Percentiles rank a stretch among this genome's conserved stretches.
Evolutionary conservation across 2,888 invertebrate species (phyloP).

Genomic region (Tillus elongatus): DNA sequence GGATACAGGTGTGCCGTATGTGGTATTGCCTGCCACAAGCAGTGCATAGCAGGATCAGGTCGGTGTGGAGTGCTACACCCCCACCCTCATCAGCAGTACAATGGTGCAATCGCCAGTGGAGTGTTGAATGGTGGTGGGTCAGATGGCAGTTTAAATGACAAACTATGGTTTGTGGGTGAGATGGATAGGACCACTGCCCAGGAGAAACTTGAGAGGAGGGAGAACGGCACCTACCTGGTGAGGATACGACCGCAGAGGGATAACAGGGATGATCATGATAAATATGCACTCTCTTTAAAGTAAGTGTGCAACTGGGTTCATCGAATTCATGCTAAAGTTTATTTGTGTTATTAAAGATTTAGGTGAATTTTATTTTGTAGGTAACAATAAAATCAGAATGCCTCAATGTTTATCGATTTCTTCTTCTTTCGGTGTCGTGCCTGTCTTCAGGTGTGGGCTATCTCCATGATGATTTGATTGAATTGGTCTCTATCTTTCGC

Average conservation of each 20-base stretch:
- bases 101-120: constrained; percentile 23
- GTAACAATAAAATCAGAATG: no score
- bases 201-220: constrained; percentile 61
- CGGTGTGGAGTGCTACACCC: constrained; percentile 27
- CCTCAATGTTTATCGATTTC: no score
- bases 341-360: no score
- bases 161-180: constrained; percentile 69
- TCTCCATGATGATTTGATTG: no score
- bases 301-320: no score
- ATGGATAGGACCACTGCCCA: constrained; percentile 78
- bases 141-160: constrained; percentile 19
- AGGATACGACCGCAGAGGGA: constrained; percentile 67
- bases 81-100: constrained; percentile 44
- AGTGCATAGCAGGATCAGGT: constrained; percentile 67
- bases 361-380: no score
- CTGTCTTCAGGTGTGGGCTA: no score
- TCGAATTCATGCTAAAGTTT: no score
- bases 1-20: constrained; percentile 83
- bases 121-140: constrained; percentile 14
- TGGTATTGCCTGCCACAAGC: constrained; percentile 76
- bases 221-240: constrained; percentile 79
- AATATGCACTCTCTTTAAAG: constrained; percentile 80
- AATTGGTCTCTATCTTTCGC: no score
- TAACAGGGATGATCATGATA: constrained; percentile 66
- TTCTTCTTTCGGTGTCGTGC: no score